phyloP scores from a whole-genome alignment of 2,797 vertebrate species.

The Falco columbarius region DNA sequence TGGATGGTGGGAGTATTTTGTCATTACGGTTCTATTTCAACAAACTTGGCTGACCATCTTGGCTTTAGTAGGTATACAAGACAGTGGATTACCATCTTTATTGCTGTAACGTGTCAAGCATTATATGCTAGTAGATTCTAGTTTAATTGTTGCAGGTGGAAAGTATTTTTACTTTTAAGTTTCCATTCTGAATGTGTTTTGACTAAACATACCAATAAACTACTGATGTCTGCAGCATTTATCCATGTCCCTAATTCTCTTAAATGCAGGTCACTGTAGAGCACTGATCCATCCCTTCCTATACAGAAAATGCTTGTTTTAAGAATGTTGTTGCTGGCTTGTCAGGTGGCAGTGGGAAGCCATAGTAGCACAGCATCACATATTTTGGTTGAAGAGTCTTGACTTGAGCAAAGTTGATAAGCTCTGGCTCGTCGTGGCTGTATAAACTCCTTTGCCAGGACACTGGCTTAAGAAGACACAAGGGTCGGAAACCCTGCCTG shows the following conservation, averaged over 20 bases:
- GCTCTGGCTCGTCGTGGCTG: not conserved
- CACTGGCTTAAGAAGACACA: fast-evolving
- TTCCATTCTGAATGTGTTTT: constrained; percentile 96
- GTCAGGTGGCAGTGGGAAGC: not conserved
- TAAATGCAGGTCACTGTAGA: constrained; percentile 8
- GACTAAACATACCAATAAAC: constrained; percentile 96
- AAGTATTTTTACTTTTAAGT: constrained; percentile 82
- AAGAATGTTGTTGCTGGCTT: not conserved
- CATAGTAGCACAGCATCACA: fast-evolving
- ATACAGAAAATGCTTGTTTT: not conserved
- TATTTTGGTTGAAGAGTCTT: not conserved
- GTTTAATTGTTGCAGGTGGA: constrained; percentile 88
- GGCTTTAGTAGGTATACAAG: constrained; percentile 85
- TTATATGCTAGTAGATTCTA: constrained; percentile 89
- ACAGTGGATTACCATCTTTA: constrained; percentile 86
- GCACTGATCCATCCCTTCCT: not conserved
- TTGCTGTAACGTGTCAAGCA: constrained; percentile 86
- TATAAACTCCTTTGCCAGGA: not conserved
- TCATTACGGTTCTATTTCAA: constrained; percentile 82
- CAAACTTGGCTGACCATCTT: constrained; percentile 82
- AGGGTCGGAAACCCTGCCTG: not conserved
- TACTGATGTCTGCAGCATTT: constrained; percentile 95
- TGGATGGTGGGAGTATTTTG: constrained; percentile 78
- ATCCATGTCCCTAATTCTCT: constrained; percentile 80
- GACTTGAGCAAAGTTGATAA: not conserved